These are phyloP conservation scores for Sorex araneus DNA, from an alignment of 2,113 vertebrate species.

Conservation along the genomic window DNA sequence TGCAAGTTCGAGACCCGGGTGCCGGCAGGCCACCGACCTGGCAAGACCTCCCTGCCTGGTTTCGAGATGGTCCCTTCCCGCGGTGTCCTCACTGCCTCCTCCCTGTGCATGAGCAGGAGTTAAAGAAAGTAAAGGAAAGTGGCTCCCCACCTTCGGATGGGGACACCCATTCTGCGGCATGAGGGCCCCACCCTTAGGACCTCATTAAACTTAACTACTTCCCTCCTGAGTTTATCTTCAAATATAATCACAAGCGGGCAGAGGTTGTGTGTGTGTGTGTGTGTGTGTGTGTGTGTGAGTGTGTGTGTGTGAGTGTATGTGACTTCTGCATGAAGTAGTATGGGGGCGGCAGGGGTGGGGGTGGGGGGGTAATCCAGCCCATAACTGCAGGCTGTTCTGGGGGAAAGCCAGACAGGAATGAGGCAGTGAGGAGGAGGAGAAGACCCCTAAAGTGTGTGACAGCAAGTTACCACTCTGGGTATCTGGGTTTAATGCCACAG, in stretches of 20 bases:
- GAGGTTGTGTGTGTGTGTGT: too few species aligned
- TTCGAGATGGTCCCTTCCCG: background rate
- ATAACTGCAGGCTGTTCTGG: background rate
- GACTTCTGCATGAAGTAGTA: background rate
- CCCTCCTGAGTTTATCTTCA: background rate
- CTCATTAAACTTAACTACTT: background rate
- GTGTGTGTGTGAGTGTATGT: too few species aligned
- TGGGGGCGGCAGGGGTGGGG: background rate
- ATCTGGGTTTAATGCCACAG: background rate
- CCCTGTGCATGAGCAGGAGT: fast-evolving
- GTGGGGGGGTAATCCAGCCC: background rate
- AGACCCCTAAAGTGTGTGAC: background rate
- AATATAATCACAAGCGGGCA: background rate
- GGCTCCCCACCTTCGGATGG: background rate
- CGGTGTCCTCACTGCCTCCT: background rate
- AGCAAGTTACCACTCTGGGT: background rate
- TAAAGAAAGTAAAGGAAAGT: too few species aligned
- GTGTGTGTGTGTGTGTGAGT: too few species aligned
- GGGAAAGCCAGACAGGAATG: background rate
- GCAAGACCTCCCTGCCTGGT: background rate
- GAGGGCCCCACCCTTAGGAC: background rate
- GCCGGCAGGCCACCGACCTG: background rate
- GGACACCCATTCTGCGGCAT: background rate
- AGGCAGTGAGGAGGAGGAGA: background rate
- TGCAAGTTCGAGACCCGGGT: background rate